Conservation (phyloP, 2,113 vertebrate species). For the Aleadryas rufinucha region DNA sequence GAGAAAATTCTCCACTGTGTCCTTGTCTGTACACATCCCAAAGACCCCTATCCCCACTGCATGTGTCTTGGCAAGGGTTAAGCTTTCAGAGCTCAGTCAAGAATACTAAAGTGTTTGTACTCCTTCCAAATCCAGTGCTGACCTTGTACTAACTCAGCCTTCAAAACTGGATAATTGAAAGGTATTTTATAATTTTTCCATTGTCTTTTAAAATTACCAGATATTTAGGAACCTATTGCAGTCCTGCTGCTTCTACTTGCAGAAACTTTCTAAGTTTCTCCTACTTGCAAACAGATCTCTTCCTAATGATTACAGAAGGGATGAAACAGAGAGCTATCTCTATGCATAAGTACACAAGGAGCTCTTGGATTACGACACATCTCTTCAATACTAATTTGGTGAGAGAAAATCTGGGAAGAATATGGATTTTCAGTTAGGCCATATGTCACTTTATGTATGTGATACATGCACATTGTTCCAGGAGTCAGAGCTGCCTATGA, state of each 20-base stretch:
- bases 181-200: background rate
- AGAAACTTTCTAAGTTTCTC: background rate
- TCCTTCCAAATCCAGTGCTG: background rate
- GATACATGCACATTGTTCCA: background rate
- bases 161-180: background rate
- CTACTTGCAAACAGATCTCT: background rate
- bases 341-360: background rate
- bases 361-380: background rate
- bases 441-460: background rate
- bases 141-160: background rate
- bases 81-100: background rate
- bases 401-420: background rate
- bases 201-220: background rate
- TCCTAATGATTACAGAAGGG: background rate
- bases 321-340: background rate
- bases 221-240: background rate
- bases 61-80: background rate
- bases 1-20: background rate
- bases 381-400: background rate
- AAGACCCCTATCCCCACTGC: background rate
- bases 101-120: background rate
- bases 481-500: background rate
- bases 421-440: background rate
- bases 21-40: background rate
- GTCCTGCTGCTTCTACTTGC: background rate